Evolutionary conservation across 1,140 invertebrate species (phyloP).

Genomic region (Drosophila dunni): DNA sequence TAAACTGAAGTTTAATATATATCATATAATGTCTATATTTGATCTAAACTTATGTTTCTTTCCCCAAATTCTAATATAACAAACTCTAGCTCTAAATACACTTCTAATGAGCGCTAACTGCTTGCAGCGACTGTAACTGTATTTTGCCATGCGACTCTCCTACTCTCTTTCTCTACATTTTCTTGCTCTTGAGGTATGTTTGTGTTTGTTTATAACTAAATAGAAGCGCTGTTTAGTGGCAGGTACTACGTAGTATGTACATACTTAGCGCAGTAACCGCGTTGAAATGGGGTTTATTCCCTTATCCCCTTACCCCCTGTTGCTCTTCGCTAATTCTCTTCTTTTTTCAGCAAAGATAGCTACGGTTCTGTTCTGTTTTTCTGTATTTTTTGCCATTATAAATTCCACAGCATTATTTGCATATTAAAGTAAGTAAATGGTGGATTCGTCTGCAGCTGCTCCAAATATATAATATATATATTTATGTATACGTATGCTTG

Average conservation of each 20-base stretch:
- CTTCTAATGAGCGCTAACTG: not conserved
- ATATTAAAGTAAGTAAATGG: constrained; percentile 73
- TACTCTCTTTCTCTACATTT: not conserved
- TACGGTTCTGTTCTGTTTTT: constrained; percentile 51
- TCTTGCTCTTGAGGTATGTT: constrained; percentile 13
- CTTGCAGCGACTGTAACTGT: not conserved
- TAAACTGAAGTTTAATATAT: not conserved
- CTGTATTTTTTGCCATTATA: constrained; percentile 67
- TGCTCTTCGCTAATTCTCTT: not conserved
- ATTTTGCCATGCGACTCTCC: constrained; percentile 12
- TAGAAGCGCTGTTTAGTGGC: constrained; percentile 67
- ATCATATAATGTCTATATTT: no score
- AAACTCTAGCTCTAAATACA: not conserved
- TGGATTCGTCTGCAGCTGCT: constrained; percentile 24
- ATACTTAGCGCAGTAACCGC: constrained; percentile 69
- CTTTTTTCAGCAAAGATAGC: constrained; percentile 64
- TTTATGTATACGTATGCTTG: not conserved
- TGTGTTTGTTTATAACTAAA: constrained; percentile 68
- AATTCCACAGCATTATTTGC: constrained; percentile 78
- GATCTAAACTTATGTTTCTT: not conserved
- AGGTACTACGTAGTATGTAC: constrained; percentile 52
- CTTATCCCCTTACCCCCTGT: constrained; percentile 14
- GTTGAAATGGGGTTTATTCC: constrained; percentile 64
- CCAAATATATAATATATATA: not conserved
- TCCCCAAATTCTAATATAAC: not conserved